A percentile compares a stretch with the other conserved stretches of the same genome.
These are phyloP conservation scores for Syngnathus typhle DNA, from an alignment of 2,113 vertebrate species.

Conservation along the genomic window DNA sequence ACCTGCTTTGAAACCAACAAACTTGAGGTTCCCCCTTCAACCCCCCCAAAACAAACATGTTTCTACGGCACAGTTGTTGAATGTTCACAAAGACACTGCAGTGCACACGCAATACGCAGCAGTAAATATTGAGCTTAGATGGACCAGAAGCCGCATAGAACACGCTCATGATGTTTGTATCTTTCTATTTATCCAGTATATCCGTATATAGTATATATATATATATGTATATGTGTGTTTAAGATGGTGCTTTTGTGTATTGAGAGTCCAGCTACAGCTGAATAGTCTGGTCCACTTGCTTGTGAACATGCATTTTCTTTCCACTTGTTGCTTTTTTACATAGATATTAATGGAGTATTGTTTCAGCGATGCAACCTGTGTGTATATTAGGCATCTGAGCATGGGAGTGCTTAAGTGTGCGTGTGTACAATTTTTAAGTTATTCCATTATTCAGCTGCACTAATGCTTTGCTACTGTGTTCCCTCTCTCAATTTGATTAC, in stretches of 20 bases:
- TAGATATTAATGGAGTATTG: conserved; percentile 49
- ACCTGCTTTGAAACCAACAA: neutral
- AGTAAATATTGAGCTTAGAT: neutral
- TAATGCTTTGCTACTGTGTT: conserved; percentile 45
- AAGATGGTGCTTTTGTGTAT: conserved; percentile 39
- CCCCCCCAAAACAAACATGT: conserved; percentile 11
- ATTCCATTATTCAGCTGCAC: conserved; percentile 49
- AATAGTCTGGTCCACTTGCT: neutral
- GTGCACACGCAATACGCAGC: neutral
- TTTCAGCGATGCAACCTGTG: conserved; percentile 34
- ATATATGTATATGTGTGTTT: neutral
- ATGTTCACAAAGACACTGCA: conserved; percentile 31
- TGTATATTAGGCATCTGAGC: conserved; percentile 34
- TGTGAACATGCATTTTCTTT: conserved; percentile 20
- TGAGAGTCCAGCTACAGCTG: neutral
- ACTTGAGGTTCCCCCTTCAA: neutral
- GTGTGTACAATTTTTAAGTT: conserved; percentile 28
- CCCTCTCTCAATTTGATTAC: conserved; percentile 49
- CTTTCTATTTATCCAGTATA: neutral
- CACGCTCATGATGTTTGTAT: conserved; percentile 11
- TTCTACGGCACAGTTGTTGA: conserved; percentile 33
- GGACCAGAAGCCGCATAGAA: neutral
- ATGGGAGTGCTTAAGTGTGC: conserved; percentile 11
- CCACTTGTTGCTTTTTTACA: conserved; percentile 28
- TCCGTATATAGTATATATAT: neutral